Percentiles rank a stretch among this genome's conserved stretches.
Conservation (phyloP, 2,888 invertebrate genomes). For the Prosapia bicincta region DNA sequence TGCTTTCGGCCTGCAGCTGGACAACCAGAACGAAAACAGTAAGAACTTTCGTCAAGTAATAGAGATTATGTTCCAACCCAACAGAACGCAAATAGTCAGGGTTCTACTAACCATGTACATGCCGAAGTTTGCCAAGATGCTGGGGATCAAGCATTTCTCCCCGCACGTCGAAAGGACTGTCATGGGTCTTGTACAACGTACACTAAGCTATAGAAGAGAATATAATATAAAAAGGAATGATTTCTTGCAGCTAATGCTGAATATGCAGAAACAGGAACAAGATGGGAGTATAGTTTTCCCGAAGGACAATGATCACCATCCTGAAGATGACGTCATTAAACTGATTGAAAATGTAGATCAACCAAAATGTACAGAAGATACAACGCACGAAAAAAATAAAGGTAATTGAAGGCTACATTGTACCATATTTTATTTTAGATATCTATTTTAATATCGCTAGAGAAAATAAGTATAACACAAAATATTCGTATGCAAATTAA, state of each 20-base stretch:
- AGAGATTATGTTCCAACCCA: slow-evolving; percentile 9
- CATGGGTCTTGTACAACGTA: slow-evolving; percentile 22
- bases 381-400: neutral
- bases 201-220: slow-evolving; percentile 28
- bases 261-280: slow-evolving; percentile 27
- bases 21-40: neutral
- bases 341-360: too few relatives aligned
- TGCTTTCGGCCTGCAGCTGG: slow-evolving; percentile 28
- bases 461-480: too few relatives aligned
- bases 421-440: too few relatives aligned
- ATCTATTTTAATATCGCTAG: too few relatives aligned
- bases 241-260: slow-evolving; percentile 32
- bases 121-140: slow-evolving; percentile 6
- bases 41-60: neutral
- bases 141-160: slow-evolving; percentile 2
- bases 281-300: neutral
- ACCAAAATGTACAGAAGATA: neutral
- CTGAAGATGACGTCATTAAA: neutral
- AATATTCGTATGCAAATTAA: too few relatives aligned
- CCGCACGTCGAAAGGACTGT: slow-evolving; percentile 23
- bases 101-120: neutral
- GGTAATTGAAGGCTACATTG: too few relatives aligned
- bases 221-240: slow-evolving; percentile 33
- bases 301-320: neutral
- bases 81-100: too few relatives aligned